Base-by-base conservation (phyloP, 1,140 invertebrate genomes). In the Monomorium pharaonis region DNA sequence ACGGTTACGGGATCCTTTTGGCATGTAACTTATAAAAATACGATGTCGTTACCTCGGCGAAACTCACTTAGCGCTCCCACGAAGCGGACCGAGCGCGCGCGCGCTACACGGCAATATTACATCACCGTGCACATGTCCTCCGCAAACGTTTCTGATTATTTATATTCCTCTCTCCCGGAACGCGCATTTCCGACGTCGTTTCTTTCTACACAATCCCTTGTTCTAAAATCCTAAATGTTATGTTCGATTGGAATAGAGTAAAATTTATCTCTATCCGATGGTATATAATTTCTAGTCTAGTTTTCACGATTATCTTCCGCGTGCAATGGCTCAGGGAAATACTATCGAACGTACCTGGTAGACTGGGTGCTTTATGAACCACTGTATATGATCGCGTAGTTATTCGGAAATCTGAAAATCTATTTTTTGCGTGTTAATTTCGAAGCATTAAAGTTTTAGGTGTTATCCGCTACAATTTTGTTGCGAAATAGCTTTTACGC, bases 21-120 rank as follows among this genome's bases (percentile, higher is more conserved):
- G 67, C 51, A 42, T 81, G 65, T 83, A 81, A 72, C 65, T 81
- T 72, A 58, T 72, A 83, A 83, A 83, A 83, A 83, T 83, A 72
- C 51, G 67, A 74, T 58, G 78, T 83, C 67, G 76, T 80, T 81
- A 70, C 49, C 33, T 42, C 49, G n/a, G 77, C 65, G 65, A 81
- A 80, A 80, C 76, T 80, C 62, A 67, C 33, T 76, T 76, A 76
- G 74, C 54, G 74, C 54, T 42, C 21, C 54, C 74, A 47, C 62
- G 76, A 51, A 37, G 62, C 44, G 54, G 67, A 69, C 62, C 62
- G 76, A 69, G 62, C 44, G 62, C 44, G 62, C 44, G 62, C 44
- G 76, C 44, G 12, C 47, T 80, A 27, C 21, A 14, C 5, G 21
- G 72, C 16, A 33, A 76, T 44, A 69, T 80, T 80, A 80, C 76